Conservation (phyloP, 2,113 vertebrate species). For the Arizona elegans region DNA sequence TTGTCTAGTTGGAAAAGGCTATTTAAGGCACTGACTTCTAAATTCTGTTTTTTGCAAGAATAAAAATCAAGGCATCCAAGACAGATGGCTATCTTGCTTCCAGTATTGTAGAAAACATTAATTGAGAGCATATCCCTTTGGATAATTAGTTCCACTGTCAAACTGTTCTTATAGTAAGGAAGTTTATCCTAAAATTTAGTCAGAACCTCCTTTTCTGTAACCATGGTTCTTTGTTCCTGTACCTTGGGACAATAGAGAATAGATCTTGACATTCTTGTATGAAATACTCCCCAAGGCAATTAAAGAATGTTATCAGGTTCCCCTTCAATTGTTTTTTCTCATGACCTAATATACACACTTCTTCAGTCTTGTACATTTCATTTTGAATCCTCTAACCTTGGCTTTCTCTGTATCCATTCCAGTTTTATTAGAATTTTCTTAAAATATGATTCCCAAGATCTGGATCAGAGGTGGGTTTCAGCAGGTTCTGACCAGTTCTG, state of each 20-base stretch:
- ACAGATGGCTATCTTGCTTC: background rate
- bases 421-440: too few species aligned
- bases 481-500: too few species aligned
- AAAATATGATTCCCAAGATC: too few species aligned
- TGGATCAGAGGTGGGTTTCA: too few species aligned
- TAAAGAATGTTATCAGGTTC: background rate
- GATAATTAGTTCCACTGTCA: background rate
- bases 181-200: background rate
- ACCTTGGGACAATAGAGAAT: background rate
- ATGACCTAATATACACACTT: too few species aligned
- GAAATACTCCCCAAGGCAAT: background rate
- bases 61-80: background rate
- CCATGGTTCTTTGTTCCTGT: background rate
- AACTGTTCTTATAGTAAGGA: background rate
- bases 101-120: background rate
- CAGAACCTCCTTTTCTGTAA: background rate
- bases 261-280: background rate
- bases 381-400: too few species aligned
- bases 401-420: too few species aligned
- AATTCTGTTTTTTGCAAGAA: background rate
- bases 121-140: background rate
- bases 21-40: background rate
- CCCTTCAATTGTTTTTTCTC: too few species aligned
- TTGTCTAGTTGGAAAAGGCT: background rate
- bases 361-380: too few species aligned